These are phyloP conservation scores for Eupithecia pulchellata DNA, from an alignment of 2,888 invertebrate genomes.

Conservation along the genomic window DNA sequence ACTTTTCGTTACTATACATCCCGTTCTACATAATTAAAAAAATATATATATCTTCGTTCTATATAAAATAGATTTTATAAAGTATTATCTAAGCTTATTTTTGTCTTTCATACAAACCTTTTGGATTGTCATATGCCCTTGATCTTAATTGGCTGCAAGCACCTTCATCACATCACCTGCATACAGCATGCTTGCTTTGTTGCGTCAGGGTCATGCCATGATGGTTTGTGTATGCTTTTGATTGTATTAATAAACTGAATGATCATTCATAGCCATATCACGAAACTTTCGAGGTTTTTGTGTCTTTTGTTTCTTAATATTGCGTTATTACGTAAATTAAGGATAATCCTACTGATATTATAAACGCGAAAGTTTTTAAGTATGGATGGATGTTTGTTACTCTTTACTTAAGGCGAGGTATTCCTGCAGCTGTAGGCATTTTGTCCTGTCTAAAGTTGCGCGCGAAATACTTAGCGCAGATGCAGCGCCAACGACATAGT, in stretches of 20 bases:
- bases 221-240: slow-evolving; percentile 36
- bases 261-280: slow-evolving; percentile 13
- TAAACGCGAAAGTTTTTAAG: too few species aligned
- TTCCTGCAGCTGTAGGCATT: too few species aligned
- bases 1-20: background rate
- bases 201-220: slow-evolving; percentile 46
- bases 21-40: background rate
- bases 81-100: background rate
- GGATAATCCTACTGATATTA: too few species aligned
- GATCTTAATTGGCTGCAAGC: slow-evolving; percentile 47
- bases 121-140: slow-evolving; percentile 47
- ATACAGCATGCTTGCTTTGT: slow-evolving; percentile 31
- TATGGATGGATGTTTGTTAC: too few species aligned
- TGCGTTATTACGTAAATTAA: background rate
- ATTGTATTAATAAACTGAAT: background rate
- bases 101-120: background rate
- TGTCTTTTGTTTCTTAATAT: background rate
- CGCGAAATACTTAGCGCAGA: too few species aligned
- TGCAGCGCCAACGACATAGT: too few species aligned
- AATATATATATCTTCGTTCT: too few species aligned
- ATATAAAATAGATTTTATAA: too few species aligned
- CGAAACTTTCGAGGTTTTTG: background rate
- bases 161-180: slow-evolving; percentile 22
- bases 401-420: too few species aligned
- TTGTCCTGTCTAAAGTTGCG: too few species aligned